A percentile compares a stretch with the other conserved stretches of the same genome.
These are phyloP conservation scores for Aepyceros melampus DNA, from an alignment of 2,113 vertebrate genomes.

Conservation along the genomic window DNA sequence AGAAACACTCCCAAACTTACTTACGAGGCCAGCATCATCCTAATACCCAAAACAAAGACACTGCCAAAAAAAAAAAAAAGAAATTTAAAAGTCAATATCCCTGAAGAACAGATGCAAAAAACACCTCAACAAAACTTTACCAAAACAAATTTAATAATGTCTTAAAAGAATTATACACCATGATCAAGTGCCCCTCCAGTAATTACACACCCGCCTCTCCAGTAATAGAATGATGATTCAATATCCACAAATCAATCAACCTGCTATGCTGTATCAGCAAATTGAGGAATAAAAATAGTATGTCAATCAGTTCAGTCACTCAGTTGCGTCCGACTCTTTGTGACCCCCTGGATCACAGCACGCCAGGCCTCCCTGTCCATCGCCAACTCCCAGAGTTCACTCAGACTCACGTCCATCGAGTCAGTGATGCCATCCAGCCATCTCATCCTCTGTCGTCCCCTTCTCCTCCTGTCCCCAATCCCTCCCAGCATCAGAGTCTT, in stretches of 20 bases:
- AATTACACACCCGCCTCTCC: background rate
- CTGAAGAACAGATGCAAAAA: background rate
- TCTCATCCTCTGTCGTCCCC: no score
- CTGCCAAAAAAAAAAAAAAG: background rate
- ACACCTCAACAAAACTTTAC: background rate
- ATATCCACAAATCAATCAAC: background rate
- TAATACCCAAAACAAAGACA: background rate
- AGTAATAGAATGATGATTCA: background rate
- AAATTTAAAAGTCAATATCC: background rate
- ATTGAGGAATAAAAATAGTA: background rate
- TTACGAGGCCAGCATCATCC: background rate
- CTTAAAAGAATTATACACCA: background rate
- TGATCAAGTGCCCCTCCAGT: background rate
- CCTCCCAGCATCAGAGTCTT: no score
- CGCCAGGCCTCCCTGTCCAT: no score
- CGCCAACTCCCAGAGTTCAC: no score
- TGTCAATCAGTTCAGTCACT: no score
- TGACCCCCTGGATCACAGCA: no score
- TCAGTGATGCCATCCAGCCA: no score
- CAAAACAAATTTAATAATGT: background rate
- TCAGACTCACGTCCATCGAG: no score
- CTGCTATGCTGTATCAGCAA: background rate
- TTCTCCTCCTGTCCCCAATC: no score
- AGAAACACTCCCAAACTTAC: background rate
- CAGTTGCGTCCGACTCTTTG: no score